phyloP scores from a whole-genome alignment of 2,797 vertebrate species.

The Acrocephalus scirpaceus region DNA sequence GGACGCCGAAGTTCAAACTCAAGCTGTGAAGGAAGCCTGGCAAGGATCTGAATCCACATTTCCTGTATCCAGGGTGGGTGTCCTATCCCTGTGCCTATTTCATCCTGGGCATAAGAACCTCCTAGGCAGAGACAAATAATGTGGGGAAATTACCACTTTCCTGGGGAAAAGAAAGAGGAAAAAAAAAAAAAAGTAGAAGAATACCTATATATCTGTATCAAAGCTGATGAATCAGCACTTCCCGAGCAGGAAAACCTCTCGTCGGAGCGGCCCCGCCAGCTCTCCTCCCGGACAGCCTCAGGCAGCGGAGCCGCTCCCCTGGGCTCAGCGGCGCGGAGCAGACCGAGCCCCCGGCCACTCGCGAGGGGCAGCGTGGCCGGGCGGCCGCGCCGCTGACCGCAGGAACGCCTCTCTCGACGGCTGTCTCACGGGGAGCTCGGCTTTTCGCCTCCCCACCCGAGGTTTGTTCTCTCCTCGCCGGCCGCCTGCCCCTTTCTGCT shows the following conservation, averaged over 20 bases:
- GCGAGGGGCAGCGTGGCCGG: background rate
- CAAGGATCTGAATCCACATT: constrained; percentile 23
- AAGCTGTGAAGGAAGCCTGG: constrained; percentile 63
- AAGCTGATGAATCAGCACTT: constrained; percentile 57
- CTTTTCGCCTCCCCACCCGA: background rate
- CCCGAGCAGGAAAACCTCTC: constrained; percentile 33
- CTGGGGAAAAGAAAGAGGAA: background rate
- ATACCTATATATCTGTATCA: background rate
- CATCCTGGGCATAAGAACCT: background rate
- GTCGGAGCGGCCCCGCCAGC: background rate
- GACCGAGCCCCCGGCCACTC: background rate
- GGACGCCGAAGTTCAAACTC: constrained; percentile 30
- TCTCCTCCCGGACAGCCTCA: background rate
- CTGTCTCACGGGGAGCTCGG: no score
- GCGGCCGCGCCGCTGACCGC: background rate
- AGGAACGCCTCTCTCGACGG: background rate
- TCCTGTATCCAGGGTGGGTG: constrained; percentile 33
- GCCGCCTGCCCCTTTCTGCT: background rate
- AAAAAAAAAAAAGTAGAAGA: background rate
- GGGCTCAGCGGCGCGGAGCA: background rate
- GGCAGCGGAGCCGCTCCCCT: background rate
- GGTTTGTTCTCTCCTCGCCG: no score
- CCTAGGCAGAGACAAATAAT: background rate
- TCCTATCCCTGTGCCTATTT: background rate
- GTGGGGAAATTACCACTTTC: constrained; percentile 38